Evolutionary conservation across 2,113 vertebrate genomes (phyloP).

Genomic region (Cinclus mexicanus): DNA sequence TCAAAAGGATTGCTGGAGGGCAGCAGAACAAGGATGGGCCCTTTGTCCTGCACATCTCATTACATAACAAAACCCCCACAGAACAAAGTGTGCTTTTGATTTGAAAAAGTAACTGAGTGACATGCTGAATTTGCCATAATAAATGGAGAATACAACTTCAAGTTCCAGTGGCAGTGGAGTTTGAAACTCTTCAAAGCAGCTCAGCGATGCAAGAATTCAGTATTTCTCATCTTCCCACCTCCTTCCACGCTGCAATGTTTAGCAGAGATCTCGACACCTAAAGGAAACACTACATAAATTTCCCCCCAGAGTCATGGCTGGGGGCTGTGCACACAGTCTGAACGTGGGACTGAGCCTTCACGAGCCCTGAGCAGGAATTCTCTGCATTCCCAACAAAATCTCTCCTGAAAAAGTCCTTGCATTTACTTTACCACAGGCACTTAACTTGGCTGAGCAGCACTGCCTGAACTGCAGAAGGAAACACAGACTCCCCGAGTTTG

Average conservation of each 20-base stretch:
- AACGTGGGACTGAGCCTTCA: neutral
- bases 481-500: rapidly evolving
- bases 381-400: neutral
- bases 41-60: neutral
- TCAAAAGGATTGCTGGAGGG: neutral
- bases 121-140: neutral
- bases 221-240: neutral
- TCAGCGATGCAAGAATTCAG: neutral
- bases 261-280: neutral
- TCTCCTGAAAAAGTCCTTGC: neutral
- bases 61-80: neutral
- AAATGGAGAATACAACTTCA: neutral
- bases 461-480: neutral
- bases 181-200: neutral
- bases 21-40: neutral
- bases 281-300: neutral
- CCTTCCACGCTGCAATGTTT: neutral
- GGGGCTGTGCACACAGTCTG: rapidly evolving
- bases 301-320: rapidly evolving
- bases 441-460: neutral
- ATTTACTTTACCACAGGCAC: rapidly evolving
- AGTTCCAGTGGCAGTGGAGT: neutral
- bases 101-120: neutral
- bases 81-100: neutral
- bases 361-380: neutral